Base-by-base conservation (phyloP, 2,888 invertebrate genomes). In the Dugesia japonica region DNA sequence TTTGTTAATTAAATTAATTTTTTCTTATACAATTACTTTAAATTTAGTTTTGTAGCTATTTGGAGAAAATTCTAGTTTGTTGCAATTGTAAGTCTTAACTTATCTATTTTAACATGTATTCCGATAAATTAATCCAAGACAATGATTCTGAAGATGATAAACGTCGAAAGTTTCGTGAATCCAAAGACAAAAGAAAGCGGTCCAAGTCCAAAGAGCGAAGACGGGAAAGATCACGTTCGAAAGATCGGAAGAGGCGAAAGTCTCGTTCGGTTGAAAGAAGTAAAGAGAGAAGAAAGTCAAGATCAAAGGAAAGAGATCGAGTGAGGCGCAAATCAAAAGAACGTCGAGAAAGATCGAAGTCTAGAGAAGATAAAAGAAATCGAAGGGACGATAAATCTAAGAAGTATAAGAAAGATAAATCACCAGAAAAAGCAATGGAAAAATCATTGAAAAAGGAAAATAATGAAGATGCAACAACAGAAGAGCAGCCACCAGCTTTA, bases 101-200 rank as follows among this genome's bases (percentile, higher is more conserved):
- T 23, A 56, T 4, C 1, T 20, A 23, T 56, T 23, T 56, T 23
- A 56, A 9, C 23, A 56, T 56, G 56, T 56, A 56, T 56, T 56
- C 56, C 23, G 56, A 56, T 56, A 56, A 56, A 56, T 56, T n/a
- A 23, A 56, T 56, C n/a, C 56, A 56, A 56, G 56, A 56, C 20
- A n/a, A 56, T 23, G 56, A 56, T 23, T 4, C n/a, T 20, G 56
- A 56, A 56, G 56, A 56, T 23, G 56, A 56, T 4, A 56, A 56
- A 56, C 56, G 23, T 9, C 56, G 23, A 56, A 56, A 56, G 23
- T 1, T 20, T 7, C 56, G 23, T 4, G 20, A 56, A 56, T 20
- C n/a, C 1, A 56, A 56, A n/a, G 56, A 56, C 7, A 56, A 56
- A 56, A n/a, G n/a, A 56, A 56, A 56, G 23, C 56, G 56, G 17